phyloP scores from a whole-genome alignment of 2,113 vertebrate species.

The Otolemur garnettii region DNA sequence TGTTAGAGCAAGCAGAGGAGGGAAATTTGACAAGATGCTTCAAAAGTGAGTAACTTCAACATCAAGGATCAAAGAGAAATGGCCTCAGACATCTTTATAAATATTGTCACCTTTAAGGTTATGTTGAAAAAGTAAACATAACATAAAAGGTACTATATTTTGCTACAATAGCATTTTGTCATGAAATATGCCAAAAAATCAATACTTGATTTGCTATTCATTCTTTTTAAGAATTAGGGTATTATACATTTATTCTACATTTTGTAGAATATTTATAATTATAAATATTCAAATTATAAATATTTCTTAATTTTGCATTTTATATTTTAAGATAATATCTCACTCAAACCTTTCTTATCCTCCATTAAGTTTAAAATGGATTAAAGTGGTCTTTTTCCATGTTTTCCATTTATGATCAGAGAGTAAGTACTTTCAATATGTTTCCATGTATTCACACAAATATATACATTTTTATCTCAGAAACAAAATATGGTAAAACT shows the following conservation, averaged over 20 bases:
- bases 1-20: not conserved
- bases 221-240: not conserved
- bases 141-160: not conserved
- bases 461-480: not conserved
- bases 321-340: not conserved
- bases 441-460: not conserved
- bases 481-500: not conserved
- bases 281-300: not conserved
- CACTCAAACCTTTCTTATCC: not conserved
- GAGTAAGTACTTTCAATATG: not conserved
- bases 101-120: not conserved
- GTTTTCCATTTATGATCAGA: not conserved
- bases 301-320: not conserved
- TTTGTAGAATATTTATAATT: not conserved
- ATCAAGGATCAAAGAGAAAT: conserved; percentile 20
- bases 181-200: not conserved
- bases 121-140: conserved; percentile 15
- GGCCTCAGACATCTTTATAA: not conserved
- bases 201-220: not conserved
- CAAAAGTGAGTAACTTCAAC: conserved; percentile 47
- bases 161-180: not conserved
- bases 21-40: not conserved
- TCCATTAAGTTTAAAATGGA: not conserved
- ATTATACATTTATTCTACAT: not conserved
- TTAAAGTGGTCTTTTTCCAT: not conserved